Evolutionary conservation across 2,888 invertebrate genomes (phyloP).

Genomic region (Prenolepis imparis): DNA sequence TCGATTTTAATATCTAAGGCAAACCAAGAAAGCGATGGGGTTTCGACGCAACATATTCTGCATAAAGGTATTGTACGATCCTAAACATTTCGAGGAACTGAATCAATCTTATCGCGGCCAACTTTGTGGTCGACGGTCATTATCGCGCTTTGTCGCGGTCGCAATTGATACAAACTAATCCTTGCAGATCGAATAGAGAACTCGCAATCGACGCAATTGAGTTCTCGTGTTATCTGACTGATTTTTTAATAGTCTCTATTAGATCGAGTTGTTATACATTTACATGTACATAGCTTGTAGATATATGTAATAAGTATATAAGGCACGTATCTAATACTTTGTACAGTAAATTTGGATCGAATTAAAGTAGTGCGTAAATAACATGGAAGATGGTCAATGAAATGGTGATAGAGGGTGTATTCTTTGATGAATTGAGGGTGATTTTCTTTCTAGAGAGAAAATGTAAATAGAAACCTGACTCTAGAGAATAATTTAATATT

Average conservation of each 20-base stretch:
- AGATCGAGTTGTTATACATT: slow-evolving; percentile 16
- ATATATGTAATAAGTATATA: slow-evolving; percentile 39
- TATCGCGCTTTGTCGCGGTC: slow-evolving; percentile 1
- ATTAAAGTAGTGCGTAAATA: slow-evolving; percentile 39
- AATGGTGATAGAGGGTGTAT: slow-evolving; percentile 41
- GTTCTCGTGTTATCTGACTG: slow-evolving; percentile 26
- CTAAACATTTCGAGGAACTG: background rate
- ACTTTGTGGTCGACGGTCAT: background rate
- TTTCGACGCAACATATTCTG: background rate
- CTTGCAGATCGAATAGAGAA: slow-evolving; percentile 34
- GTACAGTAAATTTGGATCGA: slow-evolving; percentile 39
- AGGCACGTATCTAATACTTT: slow-evolving; percentile 45
- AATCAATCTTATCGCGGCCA: background rate
- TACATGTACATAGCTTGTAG: slow-evolving; percentile 18
- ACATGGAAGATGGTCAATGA: slow-evolving; percentile 16
- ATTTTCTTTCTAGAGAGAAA: background rate
- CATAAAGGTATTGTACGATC: too few species aligned
- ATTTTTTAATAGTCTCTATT: slow-evolving; percentile 29
- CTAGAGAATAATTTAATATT: background rate
- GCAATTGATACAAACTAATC: slow-evolving; percentile 22
- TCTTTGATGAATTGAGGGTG: background rate
- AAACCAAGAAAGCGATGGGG: background rate
- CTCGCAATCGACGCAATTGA: slow-evolving; percentile 34
- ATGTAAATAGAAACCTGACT: background rate
- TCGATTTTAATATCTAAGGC: background rate